A percentile compares a stretch with the other conserved stretches of the same genome.
phyloP scores from a whole-genome alignment of 1,140 invertebrate genomes.

The Atta cephalotes region DNA sequence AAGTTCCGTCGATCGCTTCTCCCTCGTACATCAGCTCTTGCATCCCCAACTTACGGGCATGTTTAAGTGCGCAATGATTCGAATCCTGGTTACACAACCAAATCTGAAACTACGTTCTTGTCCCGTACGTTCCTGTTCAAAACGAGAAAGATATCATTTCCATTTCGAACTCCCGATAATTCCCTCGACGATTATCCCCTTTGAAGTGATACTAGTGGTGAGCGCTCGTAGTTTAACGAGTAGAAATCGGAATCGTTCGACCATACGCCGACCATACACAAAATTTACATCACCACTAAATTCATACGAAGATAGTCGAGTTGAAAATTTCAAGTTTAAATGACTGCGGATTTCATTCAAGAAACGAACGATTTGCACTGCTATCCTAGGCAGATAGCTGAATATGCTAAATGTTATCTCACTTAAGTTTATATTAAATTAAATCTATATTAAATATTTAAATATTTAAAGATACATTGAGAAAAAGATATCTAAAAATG shows the following conservation, averaged over 20 bases:
- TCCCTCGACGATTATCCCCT: slow-evolving; percentile 39
- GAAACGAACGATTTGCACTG: background rate
- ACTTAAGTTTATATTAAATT: background rate
- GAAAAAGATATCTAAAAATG: too few species aligned
- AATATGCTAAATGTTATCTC: background rate
- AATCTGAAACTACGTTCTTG: slow-evolving; percentile 31
- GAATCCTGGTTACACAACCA: slow-evolving; percentile 43
- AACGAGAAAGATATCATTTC: slow-evolving; percentile 51
- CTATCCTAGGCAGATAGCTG: background rate
- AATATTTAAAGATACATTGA: background rate
- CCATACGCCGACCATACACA: slow-evolving; percentile 23
- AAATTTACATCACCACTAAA: slow-evolving; percentile 45
- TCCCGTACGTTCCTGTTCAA: background rate
- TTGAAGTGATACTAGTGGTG: slow-evolving; percentile 6
- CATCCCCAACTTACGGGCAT: slow-evolving; percentile 56
- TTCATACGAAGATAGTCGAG: slow-evolving; percentile 16
- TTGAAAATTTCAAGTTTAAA: slow-evolving; percentile 46
- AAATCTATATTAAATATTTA: background rate
- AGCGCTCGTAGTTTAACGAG: slow-evolving; percentile 56
- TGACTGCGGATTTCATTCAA: background rate
- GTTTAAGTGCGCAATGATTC: slow-evolving; percentile 71
- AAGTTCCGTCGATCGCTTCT: slow-evolving; percentile 38
- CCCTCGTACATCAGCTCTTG: background rate
- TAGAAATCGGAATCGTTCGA: slow-evolving; percentile 58
- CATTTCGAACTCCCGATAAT: slow-evolving; percentile 53